Percentiles rank a stretch among this genome's conserved stretches.
phyloP scores from a whole-genome alignment of 2,888 invertebrate species.

The Osedax frankpressi region DNA sequence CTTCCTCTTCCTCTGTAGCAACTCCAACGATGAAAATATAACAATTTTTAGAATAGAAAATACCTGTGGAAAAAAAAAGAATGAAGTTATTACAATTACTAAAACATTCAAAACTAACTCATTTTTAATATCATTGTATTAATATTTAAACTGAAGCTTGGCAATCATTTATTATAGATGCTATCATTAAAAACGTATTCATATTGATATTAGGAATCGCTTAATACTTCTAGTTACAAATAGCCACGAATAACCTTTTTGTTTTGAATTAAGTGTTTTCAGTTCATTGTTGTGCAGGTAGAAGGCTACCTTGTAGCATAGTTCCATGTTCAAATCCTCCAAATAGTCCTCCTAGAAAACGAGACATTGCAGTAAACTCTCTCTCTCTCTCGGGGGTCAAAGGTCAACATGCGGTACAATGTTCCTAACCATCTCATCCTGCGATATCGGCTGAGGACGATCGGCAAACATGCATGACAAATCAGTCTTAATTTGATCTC shows the following conservation, averaged over 20 bases:
- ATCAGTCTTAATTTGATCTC: conserved; percentile 61
- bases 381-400: too few relatives aligned
- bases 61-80: conserved; percentile 52
- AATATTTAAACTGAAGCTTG: too few relatives aligned
- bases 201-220: too few relatives aligned
- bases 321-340: not conserved
- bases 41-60: conserved; percentile 85
- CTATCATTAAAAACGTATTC: too few relatives aligned
- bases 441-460: conserved; percentile 73
- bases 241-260: not conserved
- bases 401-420: too few relatives aligned
- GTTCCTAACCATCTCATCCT: conserved; percentile 63
- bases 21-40: conserved; percentile 75
- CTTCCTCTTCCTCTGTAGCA: conserved; percentile 30
- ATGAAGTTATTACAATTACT: too few relatives aligned
- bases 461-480: conserved; percentile 88
- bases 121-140: too few relatives aligned
- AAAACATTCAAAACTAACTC: too few relatives aligned
- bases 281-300: not conserved
- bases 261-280: not conserved
- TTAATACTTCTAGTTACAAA: too few relatives aligned
- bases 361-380: too few relatives aligned
- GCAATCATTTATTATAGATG: too few relatives aligned
- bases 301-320: not conserved
- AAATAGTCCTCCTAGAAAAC: not conserved